These are phyloP conservation scores for Ligdia adustata DNA, from an alignment of 2,888 invertebrate species.

Conservation along the genomic window DNA sequence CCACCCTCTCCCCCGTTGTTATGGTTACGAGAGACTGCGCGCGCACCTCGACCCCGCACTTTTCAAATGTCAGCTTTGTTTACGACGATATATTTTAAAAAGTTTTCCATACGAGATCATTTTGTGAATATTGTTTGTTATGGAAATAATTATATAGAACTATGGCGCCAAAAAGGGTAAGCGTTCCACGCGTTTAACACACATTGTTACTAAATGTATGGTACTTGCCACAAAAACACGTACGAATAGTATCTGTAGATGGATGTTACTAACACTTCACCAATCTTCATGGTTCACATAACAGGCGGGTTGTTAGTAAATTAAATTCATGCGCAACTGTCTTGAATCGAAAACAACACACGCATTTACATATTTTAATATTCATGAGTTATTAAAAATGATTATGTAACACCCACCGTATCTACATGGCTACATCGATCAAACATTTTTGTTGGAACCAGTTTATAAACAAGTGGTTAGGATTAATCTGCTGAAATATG, in stretches of 20 bases:
- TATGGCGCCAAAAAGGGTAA: slow-evolving; percentile 79
- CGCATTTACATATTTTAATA: slow-evolving; percentile 21
- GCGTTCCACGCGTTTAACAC: slow-evolving; percentile 33
- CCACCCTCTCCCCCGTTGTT: slow-evolving; percentile 50
- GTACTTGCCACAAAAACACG: not conserved
- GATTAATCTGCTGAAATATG: too few species aligned
- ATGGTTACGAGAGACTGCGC: slow-evolving; percentile 67
- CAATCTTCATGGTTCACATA: not conserved
- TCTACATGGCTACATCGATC: slow-evolving; percentile 30
- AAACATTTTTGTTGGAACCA: slow-evolving; percentile 23
- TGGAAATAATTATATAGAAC: slow-evolving; percentile 28
- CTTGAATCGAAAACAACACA: slow-evolving; percentile 4
- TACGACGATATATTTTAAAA: slow-evolving; percentile 59
- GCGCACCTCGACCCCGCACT: slow-evolving; percentile 54
- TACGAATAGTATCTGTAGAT: not conserved
- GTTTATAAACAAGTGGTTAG: slow-evolving; percentile 19
- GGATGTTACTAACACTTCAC: not conserved
- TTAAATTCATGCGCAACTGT: slow-evolving; percentile 2
- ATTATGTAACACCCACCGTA: slow-evolving; percentile 27
- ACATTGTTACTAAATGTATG: too few species aligned
- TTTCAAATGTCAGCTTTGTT: slow-evolving; percentile 55
- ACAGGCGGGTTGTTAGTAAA: not conserved
- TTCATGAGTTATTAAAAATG: slow-evolving; percentile 23
- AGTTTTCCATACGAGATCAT: slow-evolving; percentile 43
- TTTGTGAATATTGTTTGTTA: slow-evolving; percentile 29